phyloP scores from a whole-genome alignment of 2,888 invertebrate species.

The Tupiocoris notatus region DNA sequence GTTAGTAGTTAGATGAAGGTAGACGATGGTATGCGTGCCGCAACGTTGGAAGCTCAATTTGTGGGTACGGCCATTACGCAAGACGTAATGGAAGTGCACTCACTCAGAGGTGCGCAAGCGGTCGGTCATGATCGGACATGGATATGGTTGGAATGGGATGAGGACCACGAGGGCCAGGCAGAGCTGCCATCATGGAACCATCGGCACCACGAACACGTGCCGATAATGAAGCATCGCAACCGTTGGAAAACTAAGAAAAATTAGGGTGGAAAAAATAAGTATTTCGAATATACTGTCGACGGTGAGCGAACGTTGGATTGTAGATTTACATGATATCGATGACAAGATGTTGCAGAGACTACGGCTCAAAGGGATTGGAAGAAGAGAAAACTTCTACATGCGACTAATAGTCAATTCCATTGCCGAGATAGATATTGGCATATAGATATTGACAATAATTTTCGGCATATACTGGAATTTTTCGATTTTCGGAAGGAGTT shows the following conservation, averaged over 20 bases:
- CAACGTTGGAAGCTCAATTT: background rate
- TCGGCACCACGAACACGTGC: background rate
- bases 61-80: background rate
- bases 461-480: too few species aligned
- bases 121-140: background rate
- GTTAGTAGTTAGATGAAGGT: background rate
- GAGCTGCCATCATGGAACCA: background rate
- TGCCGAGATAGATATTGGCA: too few species aligned
- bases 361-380: too few species aligned
- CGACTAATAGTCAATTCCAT: too few species aligned
- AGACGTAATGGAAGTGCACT: background rate
- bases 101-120: background rate
- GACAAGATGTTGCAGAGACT: too few species aligned
- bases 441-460: too few species aligned
- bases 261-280: background rate
- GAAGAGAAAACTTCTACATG: too few species aligned
- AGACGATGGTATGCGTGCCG: background rate
- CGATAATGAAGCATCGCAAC: background rate
- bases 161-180: background rate
- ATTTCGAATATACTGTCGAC: too few species aligned
- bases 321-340: too few species aligned
- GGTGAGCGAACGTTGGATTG: too few species aligned
- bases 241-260: too few species aligned
- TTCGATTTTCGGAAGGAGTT: too few species aligned
- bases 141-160: background rate